phyloP scores from a whole-genome alignment of 2,113 vertebrate genomes.

The Cyphomyrus discorhynchus region DNA sequence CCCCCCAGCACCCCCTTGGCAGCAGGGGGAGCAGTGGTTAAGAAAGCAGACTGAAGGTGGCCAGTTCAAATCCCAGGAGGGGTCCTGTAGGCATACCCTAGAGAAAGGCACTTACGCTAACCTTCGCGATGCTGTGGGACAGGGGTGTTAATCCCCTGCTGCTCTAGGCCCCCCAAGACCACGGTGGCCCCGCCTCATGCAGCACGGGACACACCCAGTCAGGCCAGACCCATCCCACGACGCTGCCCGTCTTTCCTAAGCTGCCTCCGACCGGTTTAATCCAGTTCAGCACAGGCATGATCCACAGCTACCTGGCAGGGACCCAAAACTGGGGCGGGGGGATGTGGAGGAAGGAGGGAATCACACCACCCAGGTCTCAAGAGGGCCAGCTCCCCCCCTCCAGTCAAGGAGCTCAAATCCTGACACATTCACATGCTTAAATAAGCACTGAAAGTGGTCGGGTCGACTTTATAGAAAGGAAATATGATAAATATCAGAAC shows the following conservation, averaged over 20 bases:
- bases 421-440: neutral
- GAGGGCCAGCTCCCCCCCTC: neutral
- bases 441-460: neutral
- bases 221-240: neutral
- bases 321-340: neutral
- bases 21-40: neutral
- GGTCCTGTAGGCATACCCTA: neutral
- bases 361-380: slow-evolving; percentile 6
- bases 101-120: neutral
- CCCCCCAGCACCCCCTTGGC: neutral
- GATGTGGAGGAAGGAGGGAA: neutral
- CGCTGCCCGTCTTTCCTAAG: neutral
- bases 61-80: neutral
- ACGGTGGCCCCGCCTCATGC: neutral
- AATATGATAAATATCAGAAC: neutral
- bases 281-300: neutral
- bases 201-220: neutral
- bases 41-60: neutral
- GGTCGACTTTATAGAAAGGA: neutral
- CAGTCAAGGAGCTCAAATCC: neutral
- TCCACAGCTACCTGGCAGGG: neutral
- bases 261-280: neutral
- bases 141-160: neutral
- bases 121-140: neutral
- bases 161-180: neutral